phyloP scores from a whole-genome alignment of 2,888 invertebrate species.

The Zootermopsis nevadensis region DNA sequence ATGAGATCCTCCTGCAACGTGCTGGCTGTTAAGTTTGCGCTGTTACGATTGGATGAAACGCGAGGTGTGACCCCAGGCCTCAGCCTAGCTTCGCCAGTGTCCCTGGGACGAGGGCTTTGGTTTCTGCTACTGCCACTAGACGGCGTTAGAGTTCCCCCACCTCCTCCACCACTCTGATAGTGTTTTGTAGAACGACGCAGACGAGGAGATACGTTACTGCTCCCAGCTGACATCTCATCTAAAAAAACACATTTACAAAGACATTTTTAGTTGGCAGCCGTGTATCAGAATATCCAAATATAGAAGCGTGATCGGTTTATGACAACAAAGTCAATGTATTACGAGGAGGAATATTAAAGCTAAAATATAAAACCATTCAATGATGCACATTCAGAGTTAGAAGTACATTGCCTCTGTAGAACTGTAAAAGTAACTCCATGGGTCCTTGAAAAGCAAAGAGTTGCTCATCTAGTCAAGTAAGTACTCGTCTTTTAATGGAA shows the following conservation, averaged over 20 bases:
- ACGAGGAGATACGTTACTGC: conserved; percentile 68
- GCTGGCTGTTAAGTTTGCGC: conserved; percentile 69
- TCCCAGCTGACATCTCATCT: conserved; percentile 71
- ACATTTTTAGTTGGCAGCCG: too few species aligned
- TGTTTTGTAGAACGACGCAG: conserved; percentile 65
- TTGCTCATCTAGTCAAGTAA: too few species aligned
- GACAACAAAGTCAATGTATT: too few species aligned
- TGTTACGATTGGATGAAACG: conserved; percentile 68
- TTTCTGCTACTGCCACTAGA: conserved; percentile 68
- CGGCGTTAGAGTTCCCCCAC: conserved; percentile 61
- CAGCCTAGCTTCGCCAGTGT: conserved; percentile 69
- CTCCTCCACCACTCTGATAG: conserved; percentile 48
- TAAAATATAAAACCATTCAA: too few species aligned
- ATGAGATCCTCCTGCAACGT: conserved; percentile 87
- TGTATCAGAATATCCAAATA: too few species aligned
- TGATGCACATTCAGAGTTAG: too few species aligned
- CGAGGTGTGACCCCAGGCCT: conserved; percentile 62
- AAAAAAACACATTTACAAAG: conserved; percentile 25
- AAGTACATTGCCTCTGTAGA: too few species aligned
- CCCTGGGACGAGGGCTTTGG: conserved; percentile 69
- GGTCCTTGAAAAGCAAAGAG: too few species aligned
- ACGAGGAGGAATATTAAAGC: too few species aligned
- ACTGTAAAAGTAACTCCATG: too few species aligned
- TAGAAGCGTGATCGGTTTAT: too few species aligned
- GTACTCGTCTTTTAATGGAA: too few species aligned